These are phyloP conservation scores for Stichopus horrens DNA, from an alignment of 53 echinoderm and acorn worm genomes.

Conservation along the genomic window DNA sequence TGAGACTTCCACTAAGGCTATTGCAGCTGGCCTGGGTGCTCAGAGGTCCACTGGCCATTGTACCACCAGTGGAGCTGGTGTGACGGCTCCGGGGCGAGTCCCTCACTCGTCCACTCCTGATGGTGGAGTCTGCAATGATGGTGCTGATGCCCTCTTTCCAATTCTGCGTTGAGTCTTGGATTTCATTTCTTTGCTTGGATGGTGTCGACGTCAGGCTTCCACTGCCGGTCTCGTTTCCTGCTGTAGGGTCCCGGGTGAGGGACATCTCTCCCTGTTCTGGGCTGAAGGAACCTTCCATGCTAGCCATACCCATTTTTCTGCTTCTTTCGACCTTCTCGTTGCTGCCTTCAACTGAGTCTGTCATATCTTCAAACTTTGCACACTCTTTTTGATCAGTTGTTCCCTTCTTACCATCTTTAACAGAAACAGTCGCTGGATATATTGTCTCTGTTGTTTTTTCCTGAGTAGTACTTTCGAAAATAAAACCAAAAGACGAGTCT, in stretches of 20 bases:
- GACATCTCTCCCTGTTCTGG: background rate
- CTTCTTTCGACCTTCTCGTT: background rate
- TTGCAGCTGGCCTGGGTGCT: constrained; percentile 90
- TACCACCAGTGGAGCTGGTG: constrained; percentile 49
- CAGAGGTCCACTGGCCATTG: constrained; percentile 75
- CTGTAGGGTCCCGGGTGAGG: background rate
- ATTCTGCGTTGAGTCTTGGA: background rate
- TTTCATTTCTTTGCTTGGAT: background rate
- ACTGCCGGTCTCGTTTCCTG: background rate
- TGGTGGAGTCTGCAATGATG: constrained; percentile 19
- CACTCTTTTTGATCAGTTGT: background rate
- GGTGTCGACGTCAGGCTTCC: constrained; percentile 2
- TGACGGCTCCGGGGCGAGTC: constrained; percentile 52
- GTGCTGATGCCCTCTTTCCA: background rate
- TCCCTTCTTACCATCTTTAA: constrained; percentile 12
- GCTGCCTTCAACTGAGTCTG: background rate
- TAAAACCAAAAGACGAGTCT: constrained; percentile 26
- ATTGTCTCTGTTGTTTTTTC: background rate
- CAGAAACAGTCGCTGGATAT: background rate
- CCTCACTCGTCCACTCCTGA: background rate
- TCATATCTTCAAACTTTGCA: background rate
- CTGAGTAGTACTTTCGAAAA: background rate
- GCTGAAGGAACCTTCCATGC: background rate
- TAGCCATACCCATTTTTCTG: background rate
- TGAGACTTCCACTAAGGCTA: constrained; percentile 76